Evolutionary conservation across 2,113 vertebrate genomes (phyloP), one percentile per base, ranked within the genome.

Genomic region (Syngnathus scovelli): DNA sequence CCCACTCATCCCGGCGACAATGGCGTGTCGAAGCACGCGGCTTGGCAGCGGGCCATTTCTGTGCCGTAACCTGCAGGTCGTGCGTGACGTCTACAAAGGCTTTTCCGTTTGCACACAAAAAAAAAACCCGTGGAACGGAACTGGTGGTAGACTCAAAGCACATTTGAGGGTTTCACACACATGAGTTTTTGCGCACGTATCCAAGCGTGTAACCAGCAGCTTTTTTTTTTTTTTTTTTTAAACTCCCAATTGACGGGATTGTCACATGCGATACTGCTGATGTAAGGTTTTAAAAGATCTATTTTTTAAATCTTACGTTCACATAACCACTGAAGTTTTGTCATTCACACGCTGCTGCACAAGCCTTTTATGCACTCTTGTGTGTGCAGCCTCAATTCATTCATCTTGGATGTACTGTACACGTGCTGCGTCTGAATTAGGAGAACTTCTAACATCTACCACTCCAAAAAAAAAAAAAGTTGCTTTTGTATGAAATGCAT

Each of bases 161-260:
- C 83, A 83, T 73, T 67, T 63, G 41, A 51, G 51, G 72, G 75
- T 60, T 49, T 36, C 63, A 48, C 65, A 43, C 67, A 71, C 65
- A 56, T 69, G 69, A 80, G 71, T 79, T 82, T 78, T 68, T 52
- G 71, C 27, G 67, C 71, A 64, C 66, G 76, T 56, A 64, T 52
- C 74, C 49, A 71, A 72, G 46, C 70, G n/a, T 78, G 6, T 77
- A 85, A 88, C 88, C 87, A 88, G 87, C 88, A 89, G 82, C 36
- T 19, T 16, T 58, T 58, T 56, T 23, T 43, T 62, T 19, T 16
- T 58, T 58, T 56, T 23, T 43, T 62, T 44, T 16, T 37, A 37
- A 21, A 83, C 70, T 78, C 70, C 63, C 64, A 59, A 73, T 60
- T 8, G 59, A 80, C 78, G 68, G 27, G 55, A 76, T 72, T 68